A percentile compares a stretch with the other conserved stretches of the same genome.
Conservation (phyloP, 2,888 invertebrate genomes). For the Torymus tubicola region DNA sequence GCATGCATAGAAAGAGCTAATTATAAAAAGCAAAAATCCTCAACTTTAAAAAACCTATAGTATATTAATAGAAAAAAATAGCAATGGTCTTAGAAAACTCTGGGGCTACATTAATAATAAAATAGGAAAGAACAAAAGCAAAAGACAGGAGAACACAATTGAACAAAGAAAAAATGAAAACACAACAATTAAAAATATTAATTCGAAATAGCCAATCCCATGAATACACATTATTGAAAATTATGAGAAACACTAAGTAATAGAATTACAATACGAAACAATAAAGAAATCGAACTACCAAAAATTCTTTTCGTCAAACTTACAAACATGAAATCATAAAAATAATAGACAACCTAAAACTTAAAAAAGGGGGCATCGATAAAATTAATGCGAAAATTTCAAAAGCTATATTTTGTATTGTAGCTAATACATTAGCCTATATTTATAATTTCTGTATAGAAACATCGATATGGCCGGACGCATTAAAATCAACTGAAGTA, state of each 20-base stretch:
- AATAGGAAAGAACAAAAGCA: slow-evolving; percentile 7
- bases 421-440: slow-evolving; percentile 2
- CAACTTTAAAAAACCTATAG: background rate
- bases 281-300: no score
- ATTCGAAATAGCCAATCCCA: background rate
- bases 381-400: background rate
- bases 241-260: no score
- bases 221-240: background rate
- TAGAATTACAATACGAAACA: no score
- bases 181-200: slow-evolving; percentile 15
- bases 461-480: background rate
- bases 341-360: slow-evolving; percentile 10
- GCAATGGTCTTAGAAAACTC: slow-evolving; percentile 2
- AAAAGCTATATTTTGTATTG: background rate
- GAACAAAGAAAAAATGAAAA: slow-evolving; percentile 3
- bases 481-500: background rate
- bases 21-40: background rate
- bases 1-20: background rate
- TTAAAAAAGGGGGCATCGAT: background rate
- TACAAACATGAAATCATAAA: background rate
- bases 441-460: background rate
- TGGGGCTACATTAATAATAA: slow-evolving; percentile 1
- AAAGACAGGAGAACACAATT: background rate
- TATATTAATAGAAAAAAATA: background rate
- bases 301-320: background rate